Conservation (phyloP, 2,888 invertebrate genomes). For the Formica aserva region DNA sequence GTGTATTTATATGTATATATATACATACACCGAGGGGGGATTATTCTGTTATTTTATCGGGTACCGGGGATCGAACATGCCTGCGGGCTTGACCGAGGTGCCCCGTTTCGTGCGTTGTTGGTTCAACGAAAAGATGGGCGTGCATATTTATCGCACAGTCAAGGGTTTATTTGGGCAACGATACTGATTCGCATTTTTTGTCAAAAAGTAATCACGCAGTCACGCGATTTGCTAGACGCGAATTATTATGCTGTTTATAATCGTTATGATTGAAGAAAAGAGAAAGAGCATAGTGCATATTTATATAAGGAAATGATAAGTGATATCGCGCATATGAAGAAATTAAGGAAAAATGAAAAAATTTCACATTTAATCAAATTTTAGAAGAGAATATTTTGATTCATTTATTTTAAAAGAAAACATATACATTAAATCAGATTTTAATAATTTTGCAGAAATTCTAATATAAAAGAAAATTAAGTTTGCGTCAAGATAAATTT, state of each 20-base stretch:
- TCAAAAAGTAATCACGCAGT: background rate
- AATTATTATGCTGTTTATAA: background rate
- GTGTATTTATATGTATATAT: background rate
- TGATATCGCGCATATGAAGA: background rate
- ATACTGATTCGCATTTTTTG: constrained; percentile 35
- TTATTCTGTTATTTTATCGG: constrained; percentile 76
- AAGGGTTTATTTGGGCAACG: constrained; percentile 43
- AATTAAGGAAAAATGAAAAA: background rate
- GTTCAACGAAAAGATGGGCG: constrained; percentile 65
- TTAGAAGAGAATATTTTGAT: background rate
- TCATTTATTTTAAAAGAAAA: background rate
- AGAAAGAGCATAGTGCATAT: background rate
- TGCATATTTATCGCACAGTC: constrained; percentile 65
- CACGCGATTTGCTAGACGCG: constrained; percentile 6
- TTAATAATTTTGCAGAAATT: background rate
- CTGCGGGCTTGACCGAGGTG: constrained; percentile 52
- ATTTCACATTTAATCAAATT: background rate
- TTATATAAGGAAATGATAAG: background rate
- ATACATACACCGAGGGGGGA: constrained; percentile 57
- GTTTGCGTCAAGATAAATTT: background rate
- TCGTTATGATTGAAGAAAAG: background rate
- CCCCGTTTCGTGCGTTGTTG: constrained; percentile 40
- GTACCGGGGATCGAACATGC: constrained; percentile 66
- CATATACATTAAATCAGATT: background rate
- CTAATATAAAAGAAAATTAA: background rate